phyloP scores from a whole-genome alignment of 1,140 invertebrate genomes.

The Thaumetopoea pityocampa region DNA sequence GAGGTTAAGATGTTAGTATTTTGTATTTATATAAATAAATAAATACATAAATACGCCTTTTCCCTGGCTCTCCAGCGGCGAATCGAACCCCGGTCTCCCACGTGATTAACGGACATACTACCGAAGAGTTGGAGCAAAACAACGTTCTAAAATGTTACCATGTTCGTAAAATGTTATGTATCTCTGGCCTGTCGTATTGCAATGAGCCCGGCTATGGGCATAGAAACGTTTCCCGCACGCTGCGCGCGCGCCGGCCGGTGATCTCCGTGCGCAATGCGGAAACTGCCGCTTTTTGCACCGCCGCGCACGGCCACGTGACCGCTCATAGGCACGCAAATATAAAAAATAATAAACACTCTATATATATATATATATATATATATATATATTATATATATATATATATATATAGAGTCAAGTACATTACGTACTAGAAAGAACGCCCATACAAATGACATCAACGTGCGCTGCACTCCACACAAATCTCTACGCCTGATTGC shows the following conservation, averaged over 20 bases:
- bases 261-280: conserved; percentile 33
- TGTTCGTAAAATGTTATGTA: conserved; percentile 14
- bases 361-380: not conserved
- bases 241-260: conserved; percentile 18
- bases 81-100: too few species aligned
- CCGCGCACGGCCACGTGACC: not conserved
- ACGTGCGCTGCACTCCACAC: conserved; percentile 31
- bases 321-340: conserved; percentile 2
- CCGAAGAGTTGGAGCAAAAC: too few species aligned
- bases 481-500: conserved; percentile 28
- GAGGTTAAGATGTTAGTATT: too few species aligned
- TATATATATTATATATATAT: too few species aligned
- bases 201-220: conserved; percentile 17
- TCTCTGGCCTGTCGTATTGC: conserved; percentile 23
- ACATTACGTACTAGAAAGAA: conserved; percentile 1
- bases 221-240: conserved; percentile 29
- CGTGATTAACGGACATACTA: too few species aligned
- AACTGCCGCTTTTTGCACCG: conserved; percentile 28
- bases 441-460: conserved; percentile 55
- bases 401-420: not conserved
- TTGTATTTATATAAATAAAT: too few species aligned
- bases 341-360: conserved; percentile 1
- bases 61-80: too few species aligned
- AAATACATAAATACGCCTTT: too few species aligned
- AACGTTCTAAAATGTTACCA: not conserved